Evolutionary conservation across 2,113 vertebrate species (phyloP).

Genomic region (Thryonomys swinderianus): DNA sequence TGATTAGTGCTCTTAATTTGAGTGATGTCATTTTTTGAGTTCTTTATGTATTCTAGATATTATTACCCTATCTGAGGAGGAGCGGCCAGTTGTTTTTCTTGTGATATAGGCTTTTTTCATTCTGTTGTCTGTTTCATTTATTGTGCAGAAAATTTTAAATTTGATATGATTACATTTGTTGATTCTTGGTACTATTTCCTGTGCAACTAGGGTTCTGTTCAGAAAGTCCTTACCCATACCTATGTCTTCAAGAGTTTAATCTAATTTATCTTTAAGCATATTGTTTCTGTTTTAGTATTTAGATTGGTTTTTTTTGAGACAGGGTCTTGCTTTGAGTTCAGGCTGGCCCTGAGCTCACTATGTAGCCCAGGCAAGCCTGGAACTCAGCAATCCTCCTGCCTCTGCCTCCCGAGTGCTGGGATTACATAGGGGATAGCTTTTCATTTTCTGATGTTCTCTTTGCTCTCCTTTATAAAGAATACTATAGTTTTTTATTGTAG

Average conservation of each 20-base stretch:
- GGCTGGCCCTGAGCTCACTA: no score
- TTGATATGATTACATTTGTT: neutral
- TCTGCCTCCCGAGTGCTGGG: no score
- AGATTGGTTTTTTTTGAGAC: no score
- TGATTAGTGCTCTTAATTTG: neutral
- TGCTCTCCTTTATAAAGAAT: neutral
- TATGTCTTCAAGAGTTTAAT: neutral
- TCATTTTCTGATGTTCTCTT: neutral
- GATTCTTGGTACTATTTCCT: neutral
- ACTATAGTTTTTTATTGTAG: neutral
- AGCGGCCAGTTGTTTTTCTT: neutral
- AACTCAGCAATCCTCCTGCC: no score
- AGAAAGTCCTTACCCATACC: neutral
- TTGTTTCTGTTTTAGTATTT: neutral
- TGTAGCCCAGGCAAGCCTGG: no score
- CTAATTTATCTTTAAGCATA: neutral
- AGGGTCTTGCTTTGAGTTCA: no score
- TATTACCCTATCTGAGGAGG: neutral
- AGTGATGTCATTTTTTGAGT: neutral
- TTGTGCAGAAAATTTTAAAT: neutral
- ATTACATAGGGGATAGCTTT: neutral
- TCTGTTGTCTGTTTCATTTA: neutral
- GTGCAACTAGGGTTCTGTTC: neutral
- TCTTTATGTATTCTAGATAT: neutral
- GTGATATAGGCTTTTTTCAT: neutral